Evolutionary conservation across 1,140 invertebrate genomes (phyloP), one percentile per base, ranked within the genome.

Genomic region (Lerema accius): DNA sequence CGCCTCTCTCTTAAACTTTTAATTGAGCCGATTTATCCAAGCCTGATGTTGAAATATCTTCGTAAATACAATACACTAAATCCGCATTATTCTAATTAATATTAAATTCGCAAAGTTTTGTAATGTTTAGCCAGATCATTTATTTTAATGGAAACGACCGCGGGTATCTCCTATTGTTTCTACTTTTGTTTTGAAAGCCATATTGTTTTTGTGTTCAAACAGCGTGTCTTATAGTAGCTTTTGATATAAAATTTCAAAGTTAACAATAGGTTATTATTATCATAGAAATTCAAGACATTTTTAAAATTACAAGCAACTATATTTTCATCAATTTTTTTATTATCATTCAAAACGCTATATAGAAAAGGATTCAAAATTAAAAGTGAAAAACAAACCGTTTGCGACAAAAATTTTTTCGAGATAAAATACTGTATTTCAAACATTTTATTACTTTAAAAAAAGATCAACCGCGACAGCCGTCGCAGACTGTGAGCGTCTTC

Each of bases 1-100:
- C 39, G 11, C 19, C 37, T 35, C 37, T 16, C 50, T 17, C 45
- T 37, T 23, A 55, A 73, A 68, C 42, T 76, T 76, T 69, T 67
- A 64, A 71, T 64, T 68, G 65, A 55, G 51, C 17, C 51, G 40
- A 37, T 55, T 55, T 55, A 42, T 39, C 37, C 51, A 19, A 6
- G 13, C 37, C 51, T 26, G 51, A 55, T 55, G 40, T 55, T 55
- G 40, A 11, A 39, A 19, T 42, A n/a, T 15, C 28, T 42, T 55
- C 23, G 4, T 56, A 26, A 43, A 32, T 43, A 43, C 23, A 56
- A 45, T 43, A 45, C 53, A 56, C 53, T 56, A 56, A 56, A 56
- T 56, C 53, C 23, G 14, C 32, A 16, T 45, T 55, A 55, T 55
- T 55, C 19, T 55, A 55, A 55, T 55, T 55, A 55, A 55, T 55